These are phyloP conservation scores for Thalpophila matura DNA, from an alignment of 2,888 invertebrate species.

Conservation along the genomic window DNA sequence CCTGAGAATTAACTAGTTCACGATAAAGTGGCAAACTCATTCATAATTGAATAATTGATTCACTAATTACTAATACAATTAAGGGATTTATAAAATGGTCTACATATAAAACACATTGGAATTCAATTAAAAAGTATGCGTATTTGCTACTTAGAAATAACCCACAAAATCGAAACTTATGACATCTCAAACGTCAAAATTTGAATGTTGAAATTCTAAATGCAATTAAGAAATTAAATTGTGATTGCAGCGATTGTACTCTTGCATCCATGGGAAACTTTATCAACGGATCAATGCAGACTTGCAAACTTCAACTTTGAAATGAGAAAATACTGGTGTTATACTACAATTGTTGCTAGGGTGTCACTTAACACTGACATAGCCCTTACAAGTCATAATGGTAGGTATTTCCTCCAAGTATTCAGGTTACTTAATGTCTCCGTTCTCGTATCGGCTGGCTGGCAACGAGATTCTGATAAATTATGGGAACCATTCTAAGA, in stretches of 20 bases:
- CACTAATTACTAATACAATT: slow-evolving; percentile 14
- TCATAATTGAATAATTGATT: slow-evolving; percentile 30
- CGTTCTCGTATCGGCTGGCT: slow-evolving; percentile 35
- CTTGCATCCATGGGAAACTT: not conserved
- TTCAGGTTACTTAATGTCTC: slow-evolving; percentile 45
- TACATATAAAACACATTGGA: slow-evolving; percentile 1
- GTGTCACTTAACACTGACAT: slow-evolving; percentile 36
- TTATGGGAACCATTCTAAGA: slow-evolving; percentile 24
- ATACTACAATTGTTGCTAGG: slow-evolving; percentile 41
- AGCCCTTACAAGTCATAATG: slow-evolving; percentile 27
- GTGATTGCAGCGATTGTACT: not conserved
- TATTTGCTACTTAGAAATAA: not conserved
- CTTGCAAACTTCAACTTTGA: slow-evolving; percentile 16
- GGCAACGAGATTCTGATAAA: slow-evolving; percentile 35
- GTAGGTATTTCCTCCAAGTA: slow-evolving; percentile 39
- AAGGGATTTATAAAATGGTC: not conserved
- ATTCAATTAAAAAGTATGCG: not conserved
- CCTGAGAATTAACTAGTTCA: slow-evolving; percentile 17
- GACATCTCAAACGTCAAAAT: not conserved
- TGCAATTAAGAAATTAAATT: slow-evolving; percentile 14
- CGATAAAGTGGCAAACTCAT: slow-evolving; percentile 29
- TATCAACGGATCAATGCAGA: not conserved
- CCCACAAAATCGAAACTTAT: no score
- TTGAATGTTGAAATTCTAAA: slow-evolving; percentile 1
- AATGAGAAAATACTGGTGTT: slow-evolving; percentile 17